Conservation (phyloP, 2,888 invertebrate genomes). For the Oxyteleia sp. region DNA sequence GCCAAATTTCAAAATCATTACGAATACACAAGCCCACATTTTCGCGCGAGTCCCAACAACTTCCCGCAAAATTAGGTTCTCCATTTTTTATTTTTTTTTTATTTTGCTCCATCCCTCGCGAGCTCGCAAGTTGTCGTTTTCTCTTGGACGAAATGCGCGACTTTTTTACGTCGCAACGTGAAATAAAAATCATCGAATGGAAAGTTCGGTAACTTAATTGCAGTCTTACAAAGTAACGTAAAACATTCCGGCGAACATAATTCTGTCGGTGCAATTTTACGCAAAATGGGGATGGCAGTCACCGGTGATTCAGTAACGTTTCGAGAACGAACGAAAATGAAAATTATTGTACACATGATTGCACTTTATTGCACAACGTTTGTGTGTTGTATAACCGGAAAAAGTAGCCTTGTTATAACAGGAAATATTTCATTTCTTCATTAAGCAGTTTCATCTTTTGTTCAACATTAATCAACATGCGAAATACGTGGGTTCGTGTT, state of each 20-base stretch:
- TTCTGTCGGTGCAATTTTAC: constrained; percentile 10
- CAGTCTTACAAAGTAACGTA: constrained; percentile 32
- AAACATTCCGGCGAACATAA: constrained; percentile 30
- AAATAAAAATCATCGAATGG: constrained; percentile 26
- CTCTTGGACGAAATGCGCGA: neutral
- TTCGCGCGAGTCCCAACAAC: constrained; percentile 13
- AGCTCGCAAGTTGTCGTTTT: neutral
- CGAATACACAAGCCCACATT: constrained; percentile 18
- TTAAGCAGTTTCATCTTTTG: too few species aligned
- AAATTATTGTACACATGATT: constrained; percentile 48
- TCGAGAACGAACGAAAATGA: constrained; percentile 45
- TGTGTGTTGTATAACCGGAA: too few species aligned
- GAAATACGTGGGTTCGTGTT: too few species aligned
- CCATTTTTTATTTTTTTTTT: constrained; percentile 1
- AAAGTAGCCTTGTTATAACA: too few species aligned
- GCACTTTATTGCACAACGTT: too few species aligned
- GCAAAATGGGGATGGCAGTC: too few species aligned
- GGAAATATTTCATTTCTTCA: too few species aligned
- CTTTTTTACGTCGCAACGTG: constrained; percentile 4
- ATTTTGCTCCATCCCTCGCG: too few species aligned
- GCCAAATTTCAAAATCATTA: constrained; percentile 24
- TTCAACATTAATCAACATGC: too few species aligned
- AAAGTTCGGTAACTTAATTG: constrained; percentile 43
- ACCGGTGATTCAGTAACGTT: too few species aligned
- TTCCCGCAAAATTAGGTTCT: neutral